A percentile compares a stretch with the other conserved stretches of the same genome.
These are phyloP conservation scores for Percina caprodes DNA, from an alignment of 2,113 vertebrate genomes.

Conservation along the genomic window DNA sequence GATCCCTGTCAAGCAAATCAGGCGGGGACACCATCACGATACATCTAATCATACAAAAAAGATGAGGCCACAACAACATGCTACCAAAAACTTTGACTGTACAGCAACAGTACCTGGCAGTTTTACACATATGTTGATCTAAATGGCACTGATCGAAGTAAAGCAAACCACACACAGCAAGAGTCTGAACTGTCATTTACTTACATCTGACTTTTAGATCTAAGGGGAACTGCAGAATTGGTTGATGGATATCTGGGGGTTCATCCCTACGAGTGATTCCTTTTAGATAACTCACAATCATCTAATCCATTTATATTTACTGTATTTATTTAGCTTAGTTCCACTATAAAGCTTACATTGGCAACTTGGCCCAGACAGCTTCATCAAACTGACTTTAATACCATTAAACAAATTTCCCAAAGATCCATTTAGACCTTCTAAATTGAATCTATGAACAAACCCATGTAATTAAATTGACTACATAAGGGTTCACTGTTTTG, in stretches of 20 bases:
- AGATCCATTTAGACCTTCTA: not conserved
- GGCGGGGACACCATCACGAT: too few species aligned
- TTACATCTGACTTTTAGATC: too few species aligned
- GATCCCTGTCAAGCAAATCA: not conserved
- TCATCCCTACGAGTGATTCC: not conserved
- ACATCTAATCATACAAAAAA: too few species aligned
- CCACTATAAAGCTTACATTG: not conserved
- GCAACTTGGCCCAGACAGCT: not conserved
- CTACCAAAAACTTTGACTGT: too few species aligned
- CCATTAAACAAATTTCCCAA: not conserved
- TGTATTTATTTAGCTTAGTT: not conserved
- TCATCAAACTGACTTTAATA: not conserved
- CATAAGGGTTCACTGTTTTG: not conserved
- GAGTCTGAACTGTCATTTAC: too few species aligned
- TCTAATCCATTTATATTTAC: not conserved
- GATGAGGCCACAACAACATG: too few species aligned
- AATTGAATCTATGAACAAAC: not conserved
- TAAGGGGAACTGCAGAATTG: too few species aligned
- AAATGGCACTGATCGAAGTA: too few species aligned
- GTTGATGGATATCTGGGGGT: not conserved
- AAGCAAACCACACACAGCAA: too few species aligned
- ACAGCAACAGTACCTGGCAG: too few species aligned
- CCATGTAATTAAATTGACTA: not conserved
- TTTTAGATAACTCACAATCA: not conserved
- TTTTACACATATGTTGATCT: too few species aligned